These are phyloP conservation scores for Mallateleia sp. DNA, from an alignment of 2,888 invertebrate species.

Conservation along the genomic window DNA sequence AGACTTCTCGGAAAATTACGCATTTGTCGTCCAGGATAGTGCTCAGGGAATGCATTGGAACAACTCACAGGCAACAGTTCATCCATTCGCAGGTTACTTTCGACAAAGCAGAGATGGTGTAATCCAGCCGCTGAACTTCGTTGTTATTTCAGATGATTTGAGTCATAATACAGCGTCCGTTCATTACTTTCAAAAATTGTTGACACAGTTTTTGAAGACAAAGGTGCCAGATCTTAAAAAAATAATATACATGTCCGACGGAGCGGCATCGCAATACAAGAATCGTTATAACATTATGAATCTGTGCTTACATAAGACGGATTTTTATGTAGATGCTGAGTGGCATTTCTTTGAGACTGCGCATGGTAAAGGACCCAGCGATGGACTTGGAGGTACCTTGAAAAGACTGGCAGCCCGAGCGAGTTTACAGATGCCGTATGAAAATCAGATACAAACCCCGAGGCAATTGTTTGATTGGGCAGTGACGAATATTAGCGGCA, in stretches of 20 bases:
- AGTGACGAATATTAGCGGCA: slow-evolving; percentile 38
- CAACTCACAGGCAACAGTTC: slow-evolving; percentile 9
- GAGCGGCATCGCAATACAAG: slow-evolving; percentile 33
- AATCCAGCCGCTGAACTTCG: slow-evolving; percentile 3
- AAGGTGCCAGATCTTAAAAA: slow-evolving; percentile 1
- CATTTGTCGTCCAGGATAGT: slow-evolving; percentile 5
- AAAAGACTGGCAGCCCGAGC: slow-evolving; percentile 27
- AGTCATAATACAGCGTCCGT: slow-evolving; percentile 27
- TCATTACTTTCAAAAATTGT: slow-evolving; percentile 26
- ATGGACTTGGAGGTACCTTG: slow-evolving; percentile 24
- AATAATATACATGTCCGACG: slow-evolving; percentile 33
- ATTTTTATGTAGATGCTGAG: slow-evolving; percentile 15
- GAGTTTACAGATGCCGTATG: slow-evolving; percentile 17
- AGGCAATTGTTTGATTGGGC: slow-evolving; percentile 57
- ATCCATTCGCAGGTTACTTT: not conserved
- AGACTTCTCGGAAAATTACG: slow-evolving; percentile 29
- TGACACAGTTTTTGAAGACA: slow-evolving; percentile 19
- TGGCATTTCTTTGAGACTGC: slow-evolving; percentile 25
- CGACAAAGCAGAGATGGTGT: not conserved
- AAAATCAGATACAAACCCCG: slow-evolving; percentile 23
- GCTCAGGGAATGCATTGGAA: slow-evolving; percentile 20
- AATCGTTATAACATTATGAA: slow-evolving; percentile 24
- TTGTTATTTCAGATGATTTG: slow-evolving; percentile 20
- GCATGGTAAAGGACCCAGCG: slow-evolving; percentile 30
- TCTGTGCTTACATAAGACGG: not conserved